phyloP scores from a whole-genome alignment of 2,113 vertebrate genomes.

The Mus pahari region DNA sequence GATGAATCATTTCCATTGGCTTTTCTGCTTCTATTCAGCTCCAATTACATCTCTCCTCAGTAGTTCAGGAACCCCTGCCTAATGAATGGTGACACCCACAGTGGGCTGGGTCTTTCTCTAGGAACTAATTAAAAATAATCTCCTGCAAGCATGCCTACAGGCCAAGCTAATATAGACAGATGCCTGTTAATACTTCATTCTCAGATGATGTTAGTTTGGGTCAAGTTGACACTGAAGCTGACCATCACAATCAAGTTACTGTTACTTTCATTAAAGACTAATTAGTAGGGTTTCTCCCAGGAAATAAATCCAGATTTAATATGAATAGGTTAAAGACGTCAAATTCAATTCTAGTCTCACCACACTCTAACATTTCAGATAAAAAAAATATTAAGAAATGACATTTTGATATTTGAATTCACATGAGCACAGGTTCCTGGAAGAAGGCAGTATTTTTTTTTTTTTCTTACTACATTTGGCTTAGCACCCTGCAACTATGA shows the following conservation, averaged over 20 bases:
- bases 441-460: background rate
- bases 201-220: background rate
- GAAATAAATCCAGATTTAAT: conserved; percentile 11
- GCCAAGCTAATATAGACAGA: background rate
- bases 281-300: background rate
- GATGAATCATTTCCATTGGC: no score
- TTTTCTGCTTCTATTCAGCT: background rate
- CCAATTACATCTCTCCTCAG: no score
- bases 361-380: conserved; percentile 57
- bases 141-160: background rate
- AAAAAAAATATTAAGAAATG: conserved; percentile 58
- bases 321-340: background rate
- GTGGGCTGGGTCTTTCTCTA: background rate
- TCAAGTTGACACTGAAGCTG: background rate
- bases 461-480: background rate
- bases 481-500: background rate
- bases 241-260: background rate
- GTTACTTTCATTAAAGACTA: conserved; percentile 38
- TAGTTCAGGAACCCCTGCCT: background rate
- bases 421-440: conserved; percentile 16
- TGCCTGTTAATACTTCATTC: background rate
- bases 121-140: background rate
- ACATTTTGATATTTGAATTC: conserved; percentile 70
- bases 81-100: background rate
- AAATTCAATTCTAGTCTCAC: conserved; percentile 8